Evolutionary conservation across 1,140 invertebrate species (phyloP).

Genomic region (Caerostris darwini): DNA sequence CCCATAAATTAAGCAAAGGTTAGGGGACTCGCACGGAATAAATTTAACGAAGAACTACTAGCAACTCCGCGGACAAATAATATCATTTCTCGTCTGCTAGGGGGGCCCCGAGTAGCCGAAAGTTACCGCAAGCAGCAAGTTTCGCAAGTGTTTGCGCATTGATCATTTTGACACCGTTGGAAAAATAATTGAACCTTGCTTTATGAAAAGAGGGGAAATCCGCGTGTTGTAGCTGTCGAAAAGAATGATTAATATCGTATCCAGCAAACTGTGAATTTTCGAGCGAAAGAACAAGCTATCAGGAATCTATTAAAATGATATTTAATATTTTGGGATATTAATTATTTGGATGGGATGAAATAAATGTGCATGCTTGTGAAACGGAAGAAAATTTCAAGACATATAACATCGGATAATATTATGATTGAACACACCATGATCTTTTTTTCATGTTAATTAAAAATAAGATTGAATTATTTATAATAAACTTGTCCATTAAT

Average conservation of each 20-base stretch:
- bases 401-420: no score
- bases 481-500: no score
- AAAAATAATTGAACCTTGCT: constrained; percentile 37
- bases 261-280: not conserved
- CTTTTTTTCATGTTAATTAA: no score
- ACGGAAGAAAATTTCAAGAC: no score
- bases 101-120: not conserved
- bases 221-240: not conserved
- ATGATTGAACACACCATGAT: no score
- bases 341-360: no score
- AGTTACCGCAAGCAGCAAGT: not conserved
- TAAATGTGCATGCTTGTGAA: no score
- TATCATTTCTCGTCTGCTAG: not conserved
- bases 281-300: not conserved
- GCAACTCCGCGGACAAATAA: not conserved
- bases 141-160: not conserved
- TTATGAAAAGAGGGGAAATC: not conserved
- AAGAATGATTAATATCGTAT: constrained; percentile 11
- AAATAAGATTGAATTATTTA: no score
- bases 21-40: not conserved
- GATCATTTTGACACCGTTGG: constrained; percentile 41
- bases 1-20: constrained; percentile 25
- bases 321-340: not conserved
- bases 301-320: not conserved
- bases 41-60: not conserved